Base-by-base conservation (phyloP, 2,797 vertebrate genomes). In the Danio aesculapii region DNA sequence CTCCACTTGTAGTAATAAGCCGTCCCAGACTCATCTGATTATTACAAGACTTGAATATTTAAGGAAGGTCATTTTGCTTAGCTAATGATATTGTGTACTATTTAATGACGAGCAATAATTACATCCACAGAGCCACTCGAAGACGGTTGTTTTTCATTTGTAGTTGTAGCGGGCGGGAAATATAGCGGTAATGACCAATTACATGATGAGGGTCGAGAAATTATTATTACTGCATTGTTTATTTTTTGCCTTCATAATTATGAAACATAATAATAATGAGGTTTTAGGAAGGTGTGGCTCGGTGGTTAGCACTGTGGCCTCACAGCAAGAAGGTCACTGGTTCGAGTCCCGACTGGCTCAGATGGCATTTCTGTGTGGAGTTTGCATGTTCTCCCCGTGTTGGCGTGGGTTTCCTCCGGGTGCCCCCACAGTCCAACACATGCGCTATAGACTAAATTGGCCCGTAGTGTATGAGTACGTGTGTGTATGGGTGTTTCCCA, bases 21-120 rank as follows among this genome's bases (percentile, higher is more conserved):
- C 58, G 81, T 81, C 63, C 82, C 66, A 76, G 83, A 81, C 75
- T 69, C 77, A 63, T 47, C 44, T 88, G 90, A 91, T 92, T 90
- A 89, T 14, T 69, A 83, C 30, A 64, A 86, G 84, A 84, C 82
- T 77, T 81, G 77, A 89, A 88, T 81, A 87, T 86, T 79, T 87
- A 87, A 81, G 71, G 59, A 86, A 77, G 79, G 75, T 80, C 75
- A 73, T 81, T 79, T 50, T 75, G 49, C 69, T 85, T 76, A 69
- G 75, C 71, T 67, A 75, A 83, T 81, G 68, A 67, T 46, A 74
- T 19, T 81, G 77, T 49, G 62, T 61, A 71, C 19, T 77, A 86
- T 83, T 79, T 80, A 67, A 67, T 75, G 68, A 83, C 79, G 83
- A 82, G 80, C 78, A 59, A 55, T 83, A 63, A 58, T 67, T 83